Percentiles rank a stretch among this genome's conserved stretches.
Conservation (phyloP, 2,113 vertebrate genomes). For the Rhea pennata region DNA sequence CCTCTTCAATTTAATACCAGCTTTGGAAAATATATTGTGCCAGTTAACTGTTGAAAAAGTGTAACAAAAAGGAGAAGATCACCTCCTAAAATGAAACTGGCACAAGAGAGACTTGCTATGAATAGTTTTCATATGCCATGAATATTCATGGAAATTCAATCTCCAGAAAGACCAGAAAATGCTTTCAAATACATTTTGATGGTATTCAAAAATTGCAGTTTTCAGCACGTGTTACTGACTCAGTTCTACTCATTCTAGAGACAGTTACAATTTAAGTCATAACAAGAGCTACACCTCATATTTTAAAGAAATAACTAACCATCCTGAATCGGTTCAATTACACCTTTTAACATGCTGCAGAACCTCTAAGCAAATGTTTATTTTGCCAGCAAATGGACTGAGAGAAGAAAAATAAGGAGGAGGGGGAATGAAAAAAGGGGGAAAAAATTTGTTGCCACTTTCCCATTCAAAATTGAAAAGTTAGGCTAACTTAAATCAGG, state of each 20-base stretch:
- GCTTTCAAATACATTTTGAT: not conserved
- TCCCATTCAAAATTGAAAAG: not conserved
- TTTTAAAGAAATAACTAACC: not conserved
- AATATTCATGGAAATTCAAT: not conserved
- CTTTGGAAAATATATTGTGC: not conserved
- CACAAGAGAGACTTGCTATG: not conserved
- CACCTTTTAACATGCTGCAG: not conserved
- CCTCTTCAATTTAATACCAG: not conserved
- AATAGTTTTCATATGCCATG: not conserved
- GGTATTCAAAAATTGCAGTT: not conserved
- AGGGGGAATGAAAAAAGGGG: too few species aligned
- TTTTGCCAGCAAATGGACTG: constrained; percentile 44
- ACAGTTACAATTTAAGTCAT: not conserved
- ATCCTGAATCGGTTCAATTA: not conserved
- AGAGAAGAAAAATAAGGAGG: not conserved
- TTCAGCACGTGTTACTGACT: not conserved
- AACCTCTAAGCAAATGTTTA: constrained; percentile 46
- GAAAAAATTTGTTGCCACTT: not conserved
- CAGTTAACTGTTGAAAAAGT: not conserved
- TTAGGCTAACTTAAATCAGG: not conserved
- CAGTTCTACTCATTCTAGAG: not conserved
- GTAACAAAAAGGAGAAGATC: not conserved
- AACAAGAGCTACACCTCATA: not conserved
- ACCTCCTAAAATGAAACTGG: not conserved
- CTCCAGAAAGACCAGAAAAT: not conserved